phyloP scores from a whole-genome alignment of 2,888 invertebrate species.

The Polymixis lichenea region DNA sequence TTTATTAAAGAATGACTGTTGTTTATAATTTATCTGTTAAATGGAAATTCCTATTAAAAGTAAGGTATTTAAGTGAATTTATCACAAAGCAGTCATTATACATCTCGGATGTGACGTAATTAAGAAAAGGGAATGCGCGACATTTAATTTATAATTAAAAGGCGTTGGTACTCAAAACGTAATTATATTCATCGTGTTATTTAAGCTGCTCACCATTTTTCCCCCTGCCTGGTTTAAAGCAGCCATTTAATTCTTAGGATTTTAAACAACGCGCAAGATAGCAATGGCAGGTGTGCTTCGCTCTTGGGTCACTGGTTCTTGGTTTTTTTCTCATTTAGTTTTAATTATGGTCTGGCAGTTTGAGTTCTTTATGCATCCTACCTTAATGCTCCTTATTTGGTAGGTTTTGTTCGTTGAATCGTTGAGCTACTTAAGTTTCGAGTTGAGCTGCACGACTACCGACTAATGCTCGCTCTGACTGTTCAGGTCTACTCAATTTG shows the following conservation, averaged over 20 bases:
- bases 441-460: background rate
- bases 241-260: background rate
- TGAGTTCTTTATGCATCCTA: background rate
- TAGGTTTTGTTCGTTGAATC: background rate
- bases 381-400: background rate
- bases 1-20: background rate
- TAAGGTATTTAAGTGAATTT: background rate
- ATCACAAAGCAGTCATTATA: slow-evolving; percentile 25
- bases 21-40: background rate
- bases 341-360: background rate
- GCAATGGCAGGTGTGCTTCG: background rate
- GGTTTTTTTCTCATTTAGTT: background rate
- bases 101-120: slow-evolving; percentile 40
- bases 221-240: background rate
- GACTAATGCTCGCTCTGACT: background rate
- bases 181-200: slow-evolving; percentile 37
- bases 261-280: background rate
- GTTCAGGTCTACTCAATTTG: background rate
- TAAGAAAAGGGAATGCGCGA: slow-evolving; percentile 22
- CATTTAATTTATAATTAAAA: slow-evolving; percentile 49
- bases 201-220: slow-evolving; percentile 25
- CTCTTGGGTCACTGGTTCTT: background rate
- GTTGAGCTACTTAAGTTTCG: background rate
- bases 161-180: slow-evolving; percentile 21
- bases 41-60: background rate